Evolutionary conservation across 2,888 invertebrate genomes (phyloP).

Genomic region (Andrena dorsata): DNA sequence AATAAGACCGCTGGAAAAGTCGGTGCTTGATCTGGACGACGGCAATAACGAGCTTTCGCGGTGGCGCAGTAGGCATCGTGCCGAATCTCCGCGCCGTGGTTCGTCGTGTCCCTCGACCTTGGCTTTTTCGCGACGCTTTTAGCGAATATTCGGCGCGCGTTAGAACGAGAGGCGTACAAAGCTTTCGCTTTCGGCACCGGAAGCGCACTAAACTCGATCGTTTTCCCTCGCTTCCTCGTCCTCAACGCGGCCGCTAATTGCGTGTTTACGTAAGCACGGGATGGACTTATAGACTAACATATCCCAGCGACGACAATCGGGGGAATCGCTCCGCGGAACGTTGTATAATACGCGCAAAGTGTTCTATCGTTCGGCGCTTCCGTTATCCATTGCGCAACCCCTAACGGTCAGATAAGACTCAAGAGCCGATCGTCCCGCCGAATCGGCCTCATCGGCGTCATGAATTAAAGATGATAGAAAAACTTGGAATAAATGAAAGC

Average conservation of each 20-base stretch:
- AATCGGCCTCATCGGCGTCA: background rate
- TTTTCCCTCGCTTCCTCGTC: conserved; percentile 34
- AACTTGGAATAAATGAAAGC: conserved; percentile 13
- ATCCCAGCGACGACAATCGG: conserved; percentile 33
- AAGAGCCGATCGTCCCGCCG: background rate
- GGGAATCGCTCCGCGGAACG: conserved; percentile 15
- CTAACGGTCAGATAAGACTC: background rate
- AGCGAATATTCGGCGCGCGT: conserved; percentile 22
- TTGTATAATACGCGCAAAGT: conserved; percentile 21
- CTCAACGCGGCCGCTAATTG: conserved; percentile 35
- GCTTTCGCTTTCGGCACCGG: conserved; percentile 27
- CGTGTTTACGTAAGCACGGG: conserved; percentile 50
- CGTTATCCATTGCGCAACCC: conserved; percentile 22
- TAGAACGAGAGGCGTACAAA: background rate
- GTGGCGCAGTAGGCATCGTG: conserved; percentile 76
- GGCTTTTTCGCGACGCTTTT: conserved; percentile 47
- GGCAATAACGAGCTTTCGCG: conserved; percentile 30
- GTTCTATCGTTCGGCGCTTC: conserved; percentile 9
- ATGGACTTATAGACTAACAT: conserved; percentile 35
- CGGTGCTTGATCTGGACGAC: background rate
- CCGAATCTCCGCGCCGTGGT: conserved; percentile 53
- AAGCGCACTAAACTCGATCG: conserved; percentile 19
- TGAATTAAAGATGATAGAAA: conserved; percentile 44
- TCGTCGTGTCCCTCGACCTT: conserved; percentile 61
- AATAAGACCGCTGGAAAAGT: conserved; percentile 41